These are phyloP conservation scores for Leptinotarsa undecemlineata DNA, from an alignment of 1,140 invertebrate genomes.

Conservation along the genomic window DNA sequence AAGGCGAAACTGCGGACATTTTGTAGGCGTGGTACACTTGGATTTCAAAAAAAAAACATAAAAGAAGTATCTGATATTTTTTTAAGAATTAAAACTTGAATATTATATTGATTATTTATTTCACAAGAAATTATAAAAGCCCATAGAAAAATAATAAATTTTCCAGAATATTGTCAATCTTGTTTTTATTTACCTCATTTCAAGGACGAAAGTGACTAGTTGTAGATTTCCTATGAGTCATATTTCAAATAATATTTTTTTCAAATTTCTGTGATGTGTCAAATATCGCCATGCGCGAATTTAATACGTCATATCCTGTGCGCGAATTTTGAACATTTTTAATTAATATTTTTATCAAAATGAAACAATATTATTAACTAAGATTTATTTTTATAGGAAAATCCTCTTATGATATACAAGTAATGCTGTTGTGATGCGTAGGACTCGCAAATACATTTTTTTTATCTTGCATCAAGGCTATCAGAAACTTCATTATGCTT, in stretches of 20 bases:
- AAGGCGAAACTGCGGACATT: conserved; percentile 49
- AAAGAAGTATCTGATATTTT: background rate
- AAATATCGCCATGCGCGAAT: background rate
- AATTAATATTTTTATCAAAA: no score
- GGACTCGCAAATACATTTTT: no score
- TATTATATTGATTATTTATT: background rate
- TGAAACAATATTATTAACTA: no score
- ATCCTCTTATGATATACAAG: no score
- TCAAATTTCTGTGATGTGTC: background rate
- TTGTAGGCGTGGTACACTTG: conserved; percentile 51
- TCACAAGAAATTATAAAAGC: conserved; percentile 20
- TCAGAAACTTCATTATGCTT: no score
- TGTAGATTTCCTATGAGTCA: background rate
- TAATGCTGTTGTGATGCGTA: no score
- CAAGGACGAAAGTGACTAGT: conserved; percentile 30
- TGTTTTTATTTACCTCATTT: conserved; percentile 41
- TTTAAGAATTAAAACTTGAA: no score
- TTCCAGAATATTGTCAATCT: conserved; percentile 31
- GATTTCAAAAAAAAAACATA: background rate
- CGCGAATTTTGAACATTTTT: background rate
- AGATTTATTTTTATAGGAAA: no score
- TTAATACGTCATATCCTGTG: background rate
- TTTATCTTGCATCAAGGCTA: no score
- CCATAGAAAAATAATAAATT: conserved; percentile 21
- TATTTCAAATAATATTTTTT: background rate